These are phyloP conservation scores for Pluvialis apricaria DNA, from an alignment of 2,113 vertebrate species.

Conservation along the genomic window DNA sequence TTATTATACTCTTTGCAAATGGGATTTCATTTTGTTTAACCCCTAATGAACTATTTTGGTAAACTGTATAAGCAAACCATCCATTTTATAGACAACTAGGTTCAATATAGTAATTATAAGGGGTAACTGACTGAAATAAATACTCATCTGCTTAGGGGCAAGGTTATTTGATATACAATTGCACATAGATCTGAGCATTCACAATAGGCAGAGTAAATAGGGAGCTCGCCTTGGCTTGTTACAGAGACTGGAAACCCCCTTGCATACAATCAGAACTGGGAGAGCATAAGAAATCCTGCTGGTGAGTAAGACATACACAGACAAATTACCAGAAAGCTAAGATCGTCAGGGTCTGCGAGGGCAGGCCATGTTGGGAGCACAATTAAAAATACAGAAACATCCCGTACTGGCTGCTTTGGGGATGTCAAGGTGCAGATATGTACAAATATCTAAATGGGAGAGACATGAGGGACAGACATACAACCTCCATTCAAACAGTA, in stretches of 20 bases:
- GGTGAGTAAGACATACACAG: not conserved
- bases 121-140: conserved; percentile 90
- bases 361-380: not conserved
- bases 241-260: conserved; percentile 8
- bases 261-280: not conserved
- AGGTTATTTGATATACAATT: conserved; percentile 79
- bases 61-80: conserved; percentile 88
- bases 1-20: conserved; percentile 89
- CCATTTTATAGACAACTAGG: conserved; percentile 91
- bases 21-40: conserved; percentile 85
- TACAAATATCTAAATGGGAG: not conserved
- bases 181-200: conserved; percentile 62
- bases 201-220: conserved; percentile 64
- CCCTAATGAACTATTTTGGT: conserved; percentile 86
- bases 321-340: not conserved
- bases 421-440: not conserved
- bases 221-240: not conserved
- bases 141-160: conserved; percentile 85
- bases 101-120: conserved; percentile 91
- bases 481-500: not conserved
- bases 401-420: not conserved
- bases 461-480: not conserved
- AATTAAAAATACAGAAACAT: not conserved
- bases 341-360: not conserved
- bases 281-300: conserved; percentile 35